Conservation (phyloP, 2,888 invertebrate species). For the Amitus sp. region DNA sequence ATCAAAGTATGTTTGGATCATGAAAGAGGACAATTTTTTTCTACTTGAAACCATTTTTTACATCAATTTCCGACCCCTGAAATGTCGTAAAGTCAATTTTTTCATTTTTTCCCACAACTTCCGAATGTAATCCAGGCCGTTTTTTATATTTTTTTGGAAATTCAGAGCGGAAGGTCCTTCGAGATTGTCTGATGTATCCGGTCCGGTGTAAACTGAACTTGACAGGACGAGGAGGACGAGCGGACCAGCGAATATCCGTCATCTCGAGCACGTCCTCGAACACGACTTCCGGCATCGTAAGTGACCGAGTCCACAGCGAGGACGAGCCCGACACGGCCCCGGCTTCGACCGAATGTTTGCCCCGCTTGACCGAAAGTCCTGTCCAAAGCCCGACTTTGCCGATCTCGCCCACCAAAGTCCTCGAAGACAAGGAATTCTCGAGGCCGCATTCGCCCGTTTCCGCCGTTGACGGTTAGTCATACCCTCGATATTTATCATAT, state of each 20-base stretch:
- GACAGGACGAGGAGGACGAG: slow-evolving; percentile 73
- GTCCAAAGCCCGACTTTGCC: slow-evolving; percentile 43
- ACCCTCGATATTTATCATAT: background rate
- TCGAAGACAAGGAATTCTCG: slow-evolving; percentile 44
- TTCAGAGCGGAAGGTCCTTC: slow-evolving; percentile 72
- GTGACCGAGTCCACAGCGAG: slow-evolving; percentile 93
- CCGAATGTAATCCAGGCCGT: background rate
- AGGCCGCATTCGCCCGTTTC: slow-evolving; percentile 54
- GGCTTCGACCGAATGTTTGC: slow-evolving; percentile 87
- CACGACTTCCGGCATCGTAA: slow-evolving; percentile 95
- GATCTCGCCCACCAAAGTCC: slow-evolving; percentile 44
- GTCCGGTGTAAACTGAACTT: slow-evolving; percentile 70
- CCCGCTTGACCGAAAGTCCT: slow-evolving; percentile 64
- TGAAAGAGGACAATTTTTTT: too few relatives aligned
- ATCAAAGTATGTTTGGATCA: too few relatives aligned
- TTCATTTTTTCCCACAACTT: background rate
- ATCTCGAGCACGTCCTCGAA: slow-evolving; percentile 96
- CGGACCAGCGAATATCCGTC: slow-evolving; percentile 86
- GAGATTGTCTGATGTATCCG: slow-evolving; percentile 80
- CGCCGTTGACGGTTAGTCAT: slow-evolving; percentile 52
- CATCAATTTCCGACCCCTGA: too few relatives aligned
- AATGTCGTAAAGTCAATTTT: too few relatives aligned
- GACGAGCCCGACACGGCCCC: slow-evolving; percentile 92
- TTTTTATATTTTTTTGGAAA: background rate
- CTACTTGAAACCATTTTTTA: too few relatives aligned